Evolutionary conservation across 2,113 vertebrate genomes (phyloP), one percentile per base, ranked within the genome.

Genomic region (Gymnogyps californianus): DNA sequence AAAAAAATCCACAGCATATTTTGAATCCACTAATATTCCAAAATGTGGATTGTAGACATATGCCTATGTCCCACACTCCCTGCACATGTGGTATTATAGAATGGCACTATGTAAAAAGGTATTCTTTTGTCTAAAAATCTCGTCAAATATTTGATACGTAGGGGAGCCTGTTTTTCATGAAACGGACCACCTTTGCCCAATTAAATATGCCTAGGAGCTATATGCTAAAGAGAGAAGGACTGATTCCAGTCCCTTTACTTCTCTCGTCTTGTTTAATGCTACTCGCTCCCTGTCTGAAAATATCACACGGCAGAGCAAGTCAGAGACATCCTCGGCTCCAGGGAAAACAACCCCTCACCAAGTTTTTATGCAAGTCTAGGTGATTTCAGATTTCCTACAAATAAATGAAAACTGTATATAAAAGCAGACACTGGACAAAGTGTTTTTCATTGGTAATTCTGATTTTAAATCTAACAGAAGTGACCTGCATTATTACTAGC

Each of bases 21-120:
- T 91, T 69, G 42, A 55, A 92, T n/a, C 3, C 40, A 58, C 19
- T 24, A 17, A 3, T 20, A 57, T 9, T 47, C 22, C 18, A 79
- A 87, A 89, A 69, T 9, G 7, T 16, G 46, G 25, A n/a, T 31
- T 79, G 40, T 28, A 59, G 88, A 32, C 15, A 7, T 0, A 12
- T 29, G 22, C 17, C 51, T 24, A 12, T 4, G 47, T 31, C 20
- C 49, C 16, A 14, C 6, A 3, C 16, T 83, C 22, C 19, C 26
- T 70, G 51, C 13, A 58, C 4, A 8, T 1, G 0, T 9, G 64
- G 6, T 14, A 16, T 28, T 57, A 28, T 0, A 51, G 64, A 82
- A 36, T 4, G 19, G 19, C 20, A 44, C 26, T 36, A 16, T 0
- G 0, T 46, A 6, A 49, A 64, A 92, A 75, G 5, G 32, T 46